Base-by-base conservation (phyloP, 2,113 vertebrate genomes). In the Grammomys dolichurus region DNA sequence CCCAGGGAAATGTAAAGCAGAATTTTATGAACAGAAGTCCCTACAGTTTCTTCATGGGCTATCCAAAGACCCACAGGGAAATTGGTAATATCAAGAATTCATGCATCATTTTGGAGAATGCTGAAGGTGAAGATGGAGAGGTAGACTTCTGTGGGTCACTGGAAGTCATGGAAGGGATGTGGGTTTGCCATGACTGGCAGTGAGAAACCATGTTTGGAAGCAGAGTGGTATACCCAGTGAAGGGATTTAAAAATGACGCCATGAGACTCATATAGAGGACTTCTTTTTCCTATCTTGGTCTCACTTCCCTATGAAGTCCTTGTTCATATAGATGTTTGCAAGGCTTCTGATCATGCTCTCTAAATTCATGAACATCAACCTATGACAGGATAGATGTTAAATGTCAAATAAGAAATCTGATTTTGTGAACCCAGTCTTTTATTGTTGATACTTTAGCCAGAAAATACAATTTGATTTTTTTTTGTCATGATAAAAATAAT, bases 401-500 rank as follows among this genome's bases (percentile, higher is more conserved):
- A 36, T 73, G 20, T 69, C 33, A 73, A 40, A 19, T 56, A 65
- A 84, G 20, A 63, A 22, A 77, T 87, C 72, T n/a, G 24, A 63
- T 73, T 73, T n/a, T 88, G 22, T 56, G 36, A 73, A 8, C 17
- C 13, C 26, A 72, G 82, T 72, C 12, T 94, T 96, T 90, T 46
- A n/a, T 76, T 54, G 2, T 65, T 63, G 69, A 10, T 85, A 33
- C 28, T 67, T 86, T 65, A 31, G 46, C 14, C 82, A 65, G 7
- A 20, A 63, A 63, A 31, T 51, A 36, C 33, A 67, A 13, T 43
- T 58, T 31, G 14, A 80, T 84, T 11, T 40, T 17, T 17, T 81
- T 89, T 65, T 65, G 43, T 9, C 24, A 95, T 89, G 69, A 76
- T 91, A 93, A 92, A 81, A 87, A 75, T 90, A 91, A 17, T 95